Evolutionary conservation across 2,888 invertebrate species (phyloP), one percentile per base, ranked within the genome.

Genomic region (Capitulum mitella): DNA sequence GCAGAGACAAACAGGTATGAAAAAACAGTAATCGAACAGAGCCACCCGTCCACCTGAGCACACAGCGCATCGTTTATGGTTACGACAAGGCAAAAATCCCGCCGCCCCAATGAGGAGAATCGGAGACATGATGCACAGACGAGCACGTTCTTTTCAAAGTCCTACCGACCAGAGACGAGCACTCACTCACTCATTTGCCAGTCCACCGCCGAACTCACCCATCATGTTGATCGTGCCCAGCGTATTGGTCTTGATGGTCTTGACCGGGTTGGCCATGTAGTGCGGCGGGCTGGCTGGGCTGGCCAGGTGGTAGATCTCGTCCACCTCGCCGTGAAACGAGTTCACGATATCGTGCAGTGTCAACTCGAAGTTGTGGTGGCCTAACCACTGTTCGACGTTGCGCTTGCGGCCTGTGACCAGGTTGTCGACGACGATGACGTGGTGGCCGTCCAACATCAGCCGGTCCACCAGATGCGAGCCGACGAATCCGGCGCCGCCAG

Each of bases 211-310:
- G 22, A 6, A 5, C 86, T 83, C 86, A 92, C 95, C 95, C 84
- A 96, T 88, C 88, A 96, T 93, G 87, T 96, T 96, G 80, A 96
- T 95, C 46, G 96, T 96, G 78, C 94, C 99, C 85, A 99, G 89
- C 1, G 98, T 97, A 86, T 99, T 99, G 0, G 98, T 98, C 87
- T 99, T 99, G 82, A 99, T 95, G 29, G 99, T 99, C 87, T 99
- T 99, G 5, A 99, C 98, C 48, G 99, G 98, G 88, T 99, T 99
- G 85, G 94, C 93, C 99, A 99, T 99, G 85, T 99, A 99, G 88
- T 99, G 98, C 0, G 97, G 98, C 37, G 99, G 99, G 83, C 97
- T 97, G 1, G 99, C 99, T 19, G 99, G 99, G 85, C 98, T 98
- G 32, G 99, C 99, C 84, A 99, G 88, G 86, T 99, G 98, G 86